These are phyloP conservation scores for Simalia tracyae DNA, from an alignment of 2,797 vertebrate species.

Conservation along the genomic window DNA sequence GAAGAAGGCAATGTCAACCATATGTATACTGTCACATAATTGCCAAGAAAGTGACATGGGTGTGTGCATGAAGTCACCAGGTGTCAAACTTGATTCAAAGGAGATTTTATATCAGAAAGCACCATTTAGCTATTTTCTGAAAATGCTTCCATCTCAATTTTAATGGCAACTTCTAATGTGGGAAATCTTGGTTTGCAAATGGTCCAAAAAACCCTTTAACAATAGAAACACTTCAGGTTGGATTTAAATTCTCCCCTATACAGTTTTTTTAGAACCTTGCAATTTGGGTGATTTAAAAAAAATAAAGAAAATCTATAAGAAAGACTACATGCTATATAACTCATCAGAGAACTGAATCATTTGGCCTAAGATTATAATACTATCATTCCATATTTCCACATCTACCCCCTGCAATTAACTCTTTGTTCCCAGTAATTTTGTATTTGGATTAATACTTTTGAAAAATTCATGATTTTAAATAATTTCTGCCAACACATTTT, in stretches of 20 bases:
- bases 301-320: not conserved
- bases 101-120: slow-evolving; percentile 16
- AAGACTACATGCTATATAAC: not conserved
- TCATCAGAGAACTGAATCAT: not conserved
- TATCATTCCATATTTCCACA: not conserved
- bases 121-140: slow-evolving; percentile 43
- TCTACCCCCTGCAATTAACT: not conserved
- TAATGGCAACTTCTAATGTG: slow-evolving; percentile 32
- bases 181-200: slow-evolving; percentile 28
- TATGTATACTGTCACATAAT: not conserved
- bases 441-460: not conserved
- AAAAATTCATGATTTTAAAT: not conserved
- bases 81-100: not conserved
- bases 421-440: not conserved
- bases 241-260: not conserved
- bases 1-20: not conserved
- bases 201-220: not conserved
- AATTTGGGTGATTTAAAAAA: not conserved
- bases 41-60: not conserved
- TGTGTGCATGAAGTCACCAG: not conserved
- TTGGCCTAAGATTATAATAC: not conserved
- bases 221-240: slow-evolving; percentile 40
- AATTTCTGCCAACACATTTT: not conserved
- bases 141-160: slow-evolving; percentile 36
- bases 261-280: not conserved